Evolutionary conservation across 2,113 vertebrate genomes (phyloP).

Genomic region (Gopherus flavomarginatus): DNA sequence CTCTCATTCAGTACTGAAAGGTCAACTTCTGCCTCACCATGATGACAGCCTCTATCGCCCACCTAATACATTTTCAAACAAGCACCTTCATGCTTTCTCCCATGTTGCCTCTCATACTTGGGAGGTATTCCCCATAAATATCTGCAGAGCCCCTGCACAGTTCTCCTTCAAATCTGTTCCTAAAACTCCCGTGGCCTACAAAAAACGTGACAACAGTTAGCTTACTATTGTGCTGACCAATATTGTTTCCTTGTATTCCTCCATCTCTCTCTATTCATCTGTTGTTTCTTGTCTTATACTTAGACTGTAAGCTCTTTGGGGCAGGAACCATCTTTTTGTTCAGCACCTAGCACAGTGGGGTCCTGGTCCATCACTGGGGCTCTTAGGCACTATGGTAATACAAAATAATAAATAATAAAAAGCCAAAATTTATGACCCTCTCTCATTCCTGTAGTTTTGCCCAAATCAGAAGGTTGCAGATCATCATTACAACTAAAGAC

Average conservation of each 20-base stretch:
- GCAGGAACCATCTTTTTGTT: not conserved
- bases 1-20: not conserved
- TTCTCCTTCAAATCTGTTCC: not conserved
- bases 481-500: not conserved
- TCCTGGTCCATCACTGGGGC: not conserved
- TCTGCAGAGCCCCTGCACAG: not conserved
- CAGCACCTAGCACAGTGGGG: not conserved
- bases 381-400: not conserved
- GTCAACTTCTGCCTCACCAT: not conserved
- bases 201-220: not conserved
- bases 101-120: not conserved
- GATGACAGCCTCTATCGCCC: not conserved
- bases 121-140: not conserved
- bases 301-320: not conserved
- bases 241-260: not conserved
- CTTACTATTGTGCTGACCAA: not conserved
- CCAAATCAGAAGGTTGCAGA: slow-evolving; percentile 12
- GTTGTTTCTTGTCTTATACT: not conserved
- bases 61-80: not conserved
- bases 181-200: not conserved
- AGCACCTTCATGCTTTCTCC: not conserved
- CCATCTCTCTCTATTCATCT: not conserved
- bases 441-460: not conserved
- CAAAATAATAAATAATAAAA: not conserved
- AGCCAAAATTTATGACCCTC: not conserved